A percentile compares a stretch with the other conserved stretches of the same genome.
Conservation (phyloP, 2,113 vertebrate genomes). For the Ploceus nigricollis region DNA sequence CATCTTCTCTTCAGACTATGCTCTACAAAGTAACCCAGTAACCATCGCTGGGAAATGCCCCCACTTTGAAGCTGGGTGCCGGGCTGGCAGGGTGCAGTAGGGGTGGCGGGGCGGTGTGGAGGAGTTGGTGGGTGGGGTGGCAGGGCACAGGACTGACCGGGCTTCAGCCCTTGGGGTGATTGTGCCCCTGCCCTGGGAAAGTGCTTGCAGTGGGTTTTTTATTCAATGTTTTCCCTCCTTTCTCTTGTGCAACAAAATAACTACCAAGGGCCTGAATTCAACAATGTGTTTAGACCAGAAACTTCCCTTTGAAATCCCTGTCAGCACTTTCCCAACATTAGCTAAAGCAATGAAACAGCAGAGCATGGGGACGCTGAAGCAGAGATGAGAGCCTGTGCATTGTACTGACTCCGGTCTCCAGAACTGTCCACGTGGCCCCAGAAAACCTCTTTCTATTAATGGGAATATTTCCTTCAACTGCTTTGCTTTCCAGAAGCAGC, state of each 20-base stretch:
- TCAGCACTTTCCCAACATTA: constrained; percentile 26
- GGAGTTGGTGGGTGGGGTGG: neutral
- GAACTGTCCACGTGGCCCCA: neutral
- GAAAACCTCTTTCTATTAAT: constrained; percentile 21
- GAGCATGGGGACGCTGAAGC: neutral
- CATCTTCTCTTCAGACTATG: neutral
- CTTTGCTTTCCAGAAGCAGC: constrained; percentile 26
- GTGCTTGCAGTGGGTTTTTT: neutral
- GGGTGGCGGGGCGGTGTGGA: neutral
- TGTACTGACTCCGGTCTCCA: neutral
- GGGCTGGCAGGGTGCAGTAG: neutral
- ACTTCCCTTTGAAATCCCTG: constrained; percentile 40
- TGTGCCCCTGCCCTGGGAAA: neutral
- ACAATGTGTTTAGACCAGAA: neutral
- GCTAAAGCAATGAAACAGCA: neutral
- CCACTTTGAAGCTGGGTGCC: neutral
- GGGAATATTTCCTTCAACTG: neutral
- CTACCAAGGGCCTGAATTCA: constrained; percentile 1
- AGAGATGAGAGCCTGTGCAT: neutral
- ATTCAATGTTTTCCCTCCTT: neutral
- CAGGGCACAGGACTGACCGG: neutral
- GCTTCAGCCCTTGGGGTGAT: neutral
- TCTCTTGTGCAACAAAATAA: constrained; percentile 30
- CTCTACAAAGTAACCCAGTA: neutral
- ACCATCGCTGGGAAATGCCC: neutral